Conservation (phyloP, 2,113 vertebrate genomes). For the Nothobranchius kuhntae region DNA sequence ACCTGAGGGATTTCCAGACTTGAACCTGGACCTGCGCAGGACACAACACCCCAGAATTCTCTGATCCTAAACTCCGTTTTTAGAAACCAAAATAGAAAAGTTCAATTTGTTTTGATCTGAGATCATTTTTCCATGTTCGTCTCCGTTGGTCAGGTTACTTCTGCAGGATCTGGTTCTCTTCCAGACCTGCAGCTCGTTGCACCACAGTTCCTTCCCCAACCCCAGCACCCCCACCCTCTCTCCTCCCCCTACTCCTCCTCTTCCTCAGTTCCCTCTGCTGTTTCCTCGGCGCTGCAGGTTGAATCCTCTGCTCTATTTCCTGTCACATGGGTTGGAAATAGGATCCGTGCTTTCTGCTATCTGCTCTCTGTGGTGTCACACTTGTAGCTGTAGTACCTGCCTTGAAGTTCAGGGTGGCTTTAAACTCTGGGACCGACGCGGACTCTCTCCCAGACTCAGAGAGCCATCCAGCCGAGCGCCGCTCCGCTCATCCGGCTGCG, state of each 20-base stretch:
- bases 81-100: no score
- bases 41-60: not conserved
- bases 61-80: not conserved
- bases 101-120: not conserved
- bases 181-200: constrained; percentile 40
- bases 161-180: not conserved
- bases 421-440: constrained; percentile 32
- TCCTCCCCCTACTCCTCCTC: constrained; percentile 5
- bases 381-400: constrained; percentile 53
- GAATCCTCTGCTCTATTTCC: constrained; percentile 80
- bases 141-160: not conserved
- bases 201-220: constrained; percentile 28
- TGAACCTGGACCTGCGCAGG: not conserved
- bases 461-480: not conserved
- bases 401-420: constrained; percentile 69
- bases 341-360: constrained; percentile 78
- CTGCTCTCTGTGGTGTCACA: constrained; percentile 68
- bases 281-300: constrained; percentile 72
- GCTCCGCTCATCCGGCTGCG: constrained; percentile 55
- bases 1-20: no score
- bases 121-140: not conserved
- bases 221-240: constrained; percentile 13
- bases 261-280: constrained; percentile 17
- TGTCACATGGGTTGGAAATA: constrained; percentile 85
- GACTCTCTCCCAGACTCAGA: constrained; percentile 29